Base-by-base conservation (phyloP, 1,140 invertebrate genomes). In the Orius insidiosus region DNA sequence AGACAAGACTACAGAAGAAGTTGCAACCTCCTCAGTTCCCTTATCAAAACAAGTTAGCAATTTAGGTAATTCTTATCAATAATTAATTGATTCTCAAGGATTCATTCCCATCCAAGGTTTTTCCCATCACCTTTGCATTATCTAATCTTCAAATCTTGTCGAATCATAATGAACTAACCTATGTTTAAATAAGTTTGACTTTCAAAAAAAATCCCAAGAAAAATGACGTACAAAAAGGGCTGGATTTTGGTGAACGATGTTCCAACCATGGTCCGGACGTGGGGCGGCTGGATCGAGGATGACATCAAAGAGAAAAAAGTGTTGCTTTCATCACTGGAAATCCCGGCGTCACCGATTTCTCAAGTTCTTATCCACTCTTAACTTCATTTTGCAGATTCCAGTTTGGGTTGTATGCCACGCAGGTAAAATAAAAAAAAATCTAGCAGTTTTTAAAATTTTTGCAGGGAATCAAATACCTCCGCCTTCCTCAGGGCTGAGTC, bases 331-430 rank as follows among this genome's bases (percentile, higher is more conserved):
- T 78, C 53, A 64, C 71, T 54, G 83, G 80, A 14, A 84, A 85
- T 63, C 80, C 81, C 34, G 76, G 76, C 11, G 37, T 66, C 10
- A 70, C 78, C 5, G 68, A 70, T 37, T 86, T 77, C 59, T 71
- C 19, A 65, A 68, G 54, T 88, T 87, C 56, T 68, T 78, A 46
- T 61, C 68, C 48, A 58, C 63, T 1, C 40, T 88, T 1, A 71
- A 80, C 55, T 53, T 63, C 33, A 62, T 68, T 3, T 54, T 60
- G 10, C 61, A 69, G 43, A 64, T 74, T 43, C 76, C 80, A 30
- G 70, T 87, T 4, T 84, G 81, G 78, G 68, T 75, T 18, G 51
- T 80, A 50, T 77, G 78, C 46, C 82, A 89, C 63, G 77, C 68
- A 30, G 55, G 56, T 56, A 46, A 48, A 30, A 48, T 41, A 13